Evolutionary conservation across 2,888 invertebrate genomes (phyloP).

Genomic region (Crocallis elinguaria): DNA sequence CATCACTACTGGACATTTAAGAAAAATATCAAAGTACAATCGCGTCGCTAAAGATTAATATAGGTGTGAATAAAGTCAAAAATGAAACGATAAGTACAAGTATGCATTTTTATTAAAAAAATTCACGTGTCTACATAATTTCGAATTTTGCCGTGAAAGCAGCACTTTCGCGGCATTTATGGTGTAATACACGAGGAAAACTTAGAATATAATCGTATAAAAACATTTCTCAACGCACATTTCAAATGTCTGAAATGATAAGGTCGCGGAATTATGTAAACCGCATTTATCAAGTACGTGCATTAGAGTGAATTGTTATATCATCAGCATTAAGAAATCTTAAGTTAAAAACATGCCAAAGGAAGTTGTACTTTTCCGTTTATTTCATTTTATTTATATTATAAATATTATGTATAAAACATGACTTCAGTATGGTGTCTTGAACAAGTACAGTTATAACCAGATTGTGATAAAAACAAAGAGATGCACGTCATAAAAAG

Average conservation of each 20-base stretch:
- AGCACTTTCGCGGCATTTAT: background rate
- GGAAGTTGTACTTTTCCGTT: background rate
- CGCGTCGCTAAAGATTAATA: slow-evolving; percentile 27
- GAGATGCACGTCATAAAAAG: background rate
- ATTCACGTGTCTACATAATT: background rate
- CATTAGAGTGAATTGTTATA: slow-evolving; percentile 60
- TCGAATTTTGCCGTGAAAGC: background rate
- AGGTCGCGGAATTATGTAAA: slow-evolving; percentile 72
- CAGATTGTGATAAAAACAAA: slow-evolving; percentile 4
- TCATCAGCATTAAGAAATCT: slow-evolving; percentile 59
- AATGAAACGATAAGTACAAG: too few species aligned
- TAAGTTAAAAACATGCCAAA: slow-evolving; percentile 38
- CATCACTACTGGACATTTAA: slow-evolving; percentile 16
- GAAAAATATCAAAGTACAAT: slow-evolving; percentile 24
- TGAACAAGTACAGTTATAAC: slow-evolving; percentile 7
- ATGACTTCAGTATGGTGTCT: slow-evolving; percentile 3
- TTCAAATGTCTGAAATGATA: slow-evolving; percentile 61
- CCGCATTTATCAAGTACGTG: slow-evolving; percentile 62
- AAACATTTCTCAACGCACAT: slow-evolving; percentile 55
- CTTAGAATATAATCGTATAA: slow-evolving; percentile 39
- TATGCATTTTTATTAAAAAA: too few species aligned
- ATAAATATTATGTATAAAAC: background rate
- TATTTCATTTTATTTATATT: background rate
- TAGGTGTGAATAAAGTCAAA: background rate
- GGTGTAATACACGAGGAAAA: slow-evolving; percentile 14